phyloP scores from a whole-genome alignment of 2,797 vertebrate genomes.

The Danio jaintianensis region DNA sequence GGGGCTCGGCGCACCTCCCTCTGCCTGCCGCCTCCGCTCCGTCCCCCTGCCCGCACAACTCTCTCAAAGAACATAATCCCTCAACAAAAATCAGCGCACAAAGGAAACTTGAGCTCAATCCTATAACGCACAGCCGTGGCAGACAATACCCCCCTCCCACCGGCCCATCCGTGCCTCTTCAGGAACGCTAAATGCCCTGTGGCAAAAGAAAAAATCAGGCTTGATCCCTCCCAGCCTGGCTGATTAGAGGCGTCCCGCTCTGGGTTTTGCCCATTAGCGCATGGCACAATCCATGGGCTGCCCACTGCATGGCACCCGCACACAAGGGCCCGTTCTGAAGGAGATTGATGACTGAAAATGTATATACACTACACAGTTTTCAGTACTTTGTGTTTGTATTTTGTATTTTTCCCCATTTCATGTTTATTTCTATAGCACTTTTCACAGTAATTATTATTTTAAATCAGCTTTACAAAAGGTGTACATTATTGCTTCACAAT shows the following conservation, averaged over 20 bases:
- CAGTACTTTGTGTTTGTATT: too few species aligned
- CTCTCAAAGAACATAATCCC: conserved; percentile 86
- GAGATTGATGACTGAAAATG: conserved; percentile 16
- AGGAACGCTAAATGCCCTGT: conserved; percentile 77
- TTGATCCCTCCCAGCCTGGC: conserved; percentile 69
- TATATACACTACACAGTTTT: not conserved
- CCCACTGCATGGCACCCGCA: conserved; percentile 33
- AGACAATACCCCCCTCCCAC: conserved; percentile 73
- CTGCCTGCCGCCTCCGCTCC: conserved; percentile 74
- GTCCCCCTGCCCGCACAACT: conserved; percentile 79
- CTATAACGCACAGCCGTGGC: conserved; percentile 81
- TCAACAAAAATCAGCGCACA: conserved; percentile 84
- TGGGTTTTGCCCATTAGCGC: conserved; percentile 33
- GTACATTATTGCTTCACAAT: too few species aligned
- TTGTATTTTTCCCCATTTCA: too few species aligned
- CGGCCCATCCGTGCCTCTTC: conserved; percentile 68
- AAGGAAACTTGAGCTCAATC: conserved; percentile 87
- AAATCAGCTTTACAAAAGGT: too few species aligned
- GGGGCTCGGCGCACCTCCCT: conserved; percentile 66
- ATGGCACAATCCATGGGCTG: conserved; percentile 33
- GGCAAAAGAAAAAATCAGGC: conserved; percentile 76
- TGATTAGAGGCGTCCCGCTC: conserved; percentile 56
- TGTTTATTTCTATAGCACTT: too few species aligned
- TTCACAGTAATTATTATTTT: too few species aligned
- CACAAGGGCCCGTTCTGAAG: conserved; percentile 1